phyloP scores from a whole-genome alignment of 2,797 vertebrate genomes.

The Rallus crepitans region DNA sequence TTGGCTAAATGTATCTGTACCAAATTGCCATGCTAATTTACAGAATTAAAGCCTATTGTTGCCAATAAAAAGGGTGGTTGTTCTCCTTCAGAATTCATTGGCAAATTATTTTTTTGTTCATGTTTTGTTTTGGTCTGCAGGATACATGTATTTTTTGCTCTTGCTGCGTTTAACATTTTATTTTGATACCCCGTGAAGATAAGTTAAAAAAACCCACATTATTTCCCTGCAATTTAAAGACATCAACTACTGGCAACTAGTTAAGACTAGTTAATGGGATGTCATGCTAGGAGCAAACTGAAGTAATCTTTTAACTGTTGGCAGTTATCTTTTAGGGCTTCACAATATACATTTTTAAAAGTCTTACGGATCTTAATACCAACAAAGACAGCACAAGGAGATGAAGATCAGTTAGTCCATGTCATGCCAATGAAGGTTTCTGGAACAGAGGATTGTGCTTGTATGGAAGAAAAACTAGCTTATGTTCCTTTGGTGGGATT shows the following conservation, averaged over 20 bases:
- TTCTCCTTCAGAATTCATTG: background rate
- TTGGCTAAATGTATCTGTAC: conserved; percentile 50
- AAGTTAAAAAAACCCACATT: background rate
- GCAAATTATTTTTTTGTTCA: background rate
- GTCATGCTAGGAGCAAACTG: background rate
- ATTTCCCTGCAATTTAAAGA: background rate
- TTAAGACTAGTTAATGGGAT: background rate
- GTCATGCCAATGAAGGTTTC: background rate
- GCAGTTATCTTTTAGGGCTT: background rate
- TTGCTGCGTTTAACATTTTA: background rate
- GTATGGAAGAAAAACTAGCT: background rate
- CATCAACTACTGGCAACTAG: background rate
- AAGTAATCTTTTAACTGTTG: background rate
- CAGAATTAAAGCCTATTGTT: conserved; percentile 59
- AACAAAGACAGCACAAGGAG: background rate
- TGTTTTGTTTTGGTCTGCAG: background rate
- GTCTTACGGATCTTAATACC: background rate
- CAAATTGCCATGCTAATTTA: conserved; percentile 31
- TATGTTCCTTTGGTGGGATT: background rate
- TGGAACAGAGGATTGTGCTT: background rate
- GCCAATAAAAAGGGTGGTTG: conserved; percentile 24
- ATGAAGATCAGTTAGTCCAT: background rate
- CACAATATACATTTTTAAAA: background rate
- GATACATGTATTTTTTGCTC: background rate
- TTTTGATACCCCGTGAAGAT: background rate